phyloP scores from a whole-genome alignment of 1,140 invertebrate genomes.

The Acromyrmex echinatior region DNA sequence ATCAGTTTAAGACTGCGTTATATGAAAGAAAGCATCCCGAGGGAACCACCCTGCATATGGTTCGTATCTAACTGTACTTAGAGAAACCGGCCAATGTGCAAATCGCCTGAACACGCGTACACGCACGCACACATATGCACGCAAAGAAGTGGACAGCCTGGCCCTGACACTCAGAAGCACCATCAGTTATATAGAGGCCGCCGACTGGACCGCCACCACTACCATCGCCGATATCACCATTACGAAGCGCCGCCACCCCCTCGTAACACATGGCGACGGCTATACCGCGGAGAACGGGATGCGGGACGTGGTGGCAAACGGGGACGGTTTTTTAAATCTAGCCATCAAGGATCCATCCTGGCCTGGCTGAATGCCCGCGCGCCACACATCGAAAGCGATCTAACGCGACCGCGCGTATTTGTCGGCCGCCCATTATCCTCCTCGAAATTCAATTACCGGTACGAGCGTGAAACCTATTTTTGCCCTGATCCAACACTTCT shows the following conservation, averaged over 20 bases:
- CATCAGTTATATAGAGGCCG: conserved; percentile 84
- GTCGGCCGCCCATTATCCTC: conserved; percentile 75
- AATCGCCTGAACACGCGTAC: conserved; percentile 41
- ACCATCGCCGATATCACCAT: conserved; percentile 63
- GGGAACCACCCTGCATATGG: not conserved
- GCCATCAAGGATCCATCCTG: conserved; percentile 82
- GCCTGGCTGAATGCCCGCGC: conserved; percentile 79
- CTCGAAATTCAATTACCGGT: conserved; percentile 77
- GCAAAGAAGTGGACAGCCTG: conserved; percentile 85
- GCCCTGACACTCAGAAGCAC: conserved; percentile 84
- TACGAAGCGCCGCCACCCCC: conserved; percentile 67
- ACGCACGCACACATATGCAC: conserved; percentile 59
- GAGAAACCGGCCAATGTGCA: conserved; percentile 56
- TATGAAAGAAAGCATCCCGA: not conserved
- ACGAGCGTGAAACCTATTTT: conserved; percentile 71
- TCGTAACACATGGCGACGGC: conserved; percentile 75
- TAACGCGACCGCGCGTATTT: conserved; percentile 77
- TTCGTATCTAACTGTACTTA: conserved; percentile 51
- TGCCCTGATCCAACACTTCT: conserved; percentile 47
- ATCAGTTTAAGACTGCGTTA: not conserved
- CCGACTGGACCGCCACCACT: conserved; percentile 71
- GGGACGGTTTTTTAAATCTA: conserved; percentile 79
- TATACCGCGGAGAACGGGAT: conserved; percentile 46
- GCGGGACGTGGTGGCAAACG: conserved; percentile 53
- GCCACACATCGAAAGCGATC: conserved; percentile 77